These are phyloP conservation scores for Teleiodes luculella DNA, from an alignment of 2,888 invertebrate genomes.

Conservation along the genomic window DNA sequence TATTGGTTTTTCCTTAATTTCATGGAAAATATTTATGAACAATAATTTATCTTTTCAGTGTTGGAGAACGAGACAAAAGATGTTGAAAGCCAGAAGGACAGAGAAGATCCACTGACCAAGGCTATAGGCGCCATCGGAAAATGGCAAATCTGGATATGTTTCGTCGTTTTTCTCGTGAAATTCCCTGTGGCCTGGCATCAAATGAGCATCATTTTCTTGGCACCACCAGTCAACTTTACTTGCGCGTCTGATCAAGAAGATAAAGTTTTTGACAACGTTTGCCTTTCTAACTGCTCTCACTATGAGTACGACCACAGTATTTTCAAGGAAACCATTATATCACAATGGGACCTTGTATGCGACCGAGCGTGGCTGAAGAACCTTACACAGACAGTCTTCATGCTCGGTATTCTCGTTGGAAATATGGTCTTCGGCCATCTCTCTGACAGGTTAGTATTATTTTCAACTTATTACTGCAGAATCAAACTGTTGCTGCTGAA, in stretches of 20 bases:
- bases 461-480: not conserved
- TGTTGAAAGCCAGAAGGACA: conserved; percentile 43
- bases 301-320: conserved; percentile 81
- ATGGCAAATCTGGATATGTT: conserved; percentile 86
- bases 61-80: conserved; percentile 57
- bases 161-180: conserved; percentile 84
- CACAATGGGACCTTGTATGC: conserved; percentile 88
- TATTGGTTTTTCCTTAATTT: no score
- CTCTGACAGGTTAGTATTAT: conserved; percentile 82
- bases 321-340: conserved; percentile 85
- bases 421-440: conserved; percentile 86
- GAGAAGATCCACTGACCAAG: conserved; percentile 81
- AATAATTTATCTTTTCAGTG: conserved; percentile 37
- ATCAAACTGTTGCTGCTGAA: no score
- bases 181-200: conserved; percentile 91
- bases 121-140: conserved; percentile 85
- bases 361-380: conserved; percentile 81
- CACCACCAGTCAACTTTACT: conserved; percentile 81
- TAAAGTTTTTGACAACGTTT: conserved; percentile 65
- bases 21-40: no score
- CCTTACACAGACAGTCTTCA: conserved; percentile 87
- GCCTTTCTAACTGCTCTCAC: conserved; percentile 74
- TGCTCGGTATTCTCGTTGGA: conserved; percentile 87
- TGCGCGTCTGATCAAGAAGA: conserved; percentile 52
- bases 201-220: conserved; percentile 86